A percentile compares a stretch with the other conserved stretches of the same genome.
Conservation (phyloP, 1,140 invertebrate species). For the Nixonia krombeini region DNA sequence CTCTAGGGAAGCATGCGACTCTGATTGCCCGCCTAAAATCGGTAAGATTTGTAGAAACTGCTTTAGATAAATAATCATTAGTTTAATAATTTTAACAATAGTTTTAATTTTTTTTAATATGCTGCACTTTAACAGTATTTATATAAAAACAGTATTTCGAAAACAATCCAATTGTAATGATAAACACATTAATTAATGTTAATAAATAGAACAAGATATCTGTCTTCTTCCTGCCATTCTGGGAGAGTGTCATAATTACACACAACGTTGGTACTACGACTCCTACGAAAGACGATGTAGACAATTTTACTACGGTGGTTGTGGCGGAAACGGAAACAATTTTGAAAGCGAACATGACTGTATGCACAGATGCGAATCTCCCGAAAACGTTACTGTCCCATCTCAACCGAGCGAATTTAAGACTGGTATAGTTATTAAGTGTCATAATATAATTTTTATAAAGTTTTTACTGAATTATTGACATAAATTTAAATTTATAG, state of each 20-base stretch:
- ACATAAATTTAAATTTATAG: slow-evolving; percentile 70
- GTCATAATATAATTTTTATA: not conserved
- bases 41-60: slow-evolving; percentile 76
- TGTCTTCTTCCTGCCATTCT: slow-evolving; percentile 82
- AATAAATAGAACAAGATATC: slow-evolving; percentile 76
- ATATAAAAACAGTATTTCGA: too few species aligned
- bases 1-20: slow-evolving; percentile 82
- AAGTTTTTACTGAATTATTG: too few species aligned
- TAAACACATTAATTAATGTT: not conserved
- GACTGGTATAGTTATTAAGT: slow-evolving; percentile 49
- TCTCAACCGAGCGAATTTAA: slow-evolving; percentile 53
- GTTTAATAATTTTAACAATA: not conserved
- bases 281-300: slow-evolving; percentile 78
- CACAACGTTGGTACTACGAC: slow-evolving; percentile 88
- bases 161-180: too few species aligned
- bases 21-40: slow-evolving; percentile 83
- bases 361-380: slow-evolving; percentile 74
- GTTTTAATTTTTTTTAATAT: too few species aligned
- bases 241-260: slow-evolving; percentile 87
- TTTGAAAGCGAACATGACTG: slow-evolving; percentile 81
- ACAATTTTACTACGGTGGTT: slow-evolving; percentile 87
- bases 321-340: slow-evolving; percentile 86
- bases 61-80: slow-evolving; percentile 1
- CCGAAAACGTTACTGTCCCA: slow-evolving; percentile 55
- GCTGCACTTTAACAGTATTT: too few species aligned